Conservation (phyloP, 2,797 vertebrate species). For the Caiman crocodilus region DNA sequence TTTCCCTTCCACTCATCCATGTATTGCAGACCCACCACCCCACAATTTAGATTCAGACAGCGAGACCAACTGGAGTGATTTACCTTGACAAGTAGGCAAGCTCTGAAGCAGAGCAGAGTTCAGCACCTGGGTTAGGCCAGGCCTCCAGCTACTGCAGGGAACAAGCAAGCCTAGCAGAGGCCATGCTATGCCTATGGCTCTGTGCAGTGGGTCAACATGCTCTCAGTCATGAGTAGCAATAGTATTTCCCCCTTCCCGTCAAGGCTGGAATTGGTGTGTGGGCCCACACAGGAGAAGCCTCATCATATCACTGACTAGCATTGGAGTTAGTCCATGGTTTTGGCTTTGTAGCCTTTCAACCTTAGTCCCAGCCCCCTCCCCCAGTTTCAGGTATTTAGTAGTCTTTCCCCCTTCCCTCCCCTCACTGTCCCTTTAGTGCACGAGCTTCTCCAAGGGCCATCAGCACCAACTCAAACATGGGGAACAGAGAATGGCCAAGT, state of each 20-base stretch:
- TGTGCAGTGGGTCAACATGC: background rate
- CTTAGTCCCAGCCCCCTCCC: too few species aligned
- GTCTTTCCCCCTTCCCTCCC: background rate
- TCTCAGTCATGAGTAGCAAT: rapidly evolving
- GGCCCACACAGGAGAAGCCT: background rate
- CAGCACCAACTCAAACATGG: background rate
- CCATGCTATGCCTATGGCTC: background rate
- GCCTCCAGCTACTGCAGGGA: background rate
- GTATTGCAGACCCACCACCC: background rate
- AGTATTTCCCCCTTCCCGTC: background rate
- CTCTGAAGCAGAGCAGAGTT: background rate
- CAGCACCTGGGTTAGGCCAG: background rate
- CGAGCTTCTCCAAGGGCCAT: background rate
- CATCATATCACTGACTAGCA: too few species aligned
- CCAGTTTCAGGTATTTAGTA: rapidly evolving
- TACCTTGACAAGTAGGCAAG: background rate
- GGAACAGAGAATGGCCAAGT: background rate
- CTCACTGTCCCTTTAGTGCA: too few species aligned
- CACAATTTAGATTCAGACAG: background rate
- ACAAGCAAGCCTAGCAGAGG: background rate
- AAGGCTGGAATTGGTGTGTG: too few species aligned
- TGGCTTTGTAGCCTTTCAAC: too few species aligned
- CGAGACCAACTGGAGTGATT: background rate
- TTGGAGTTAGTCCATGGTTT: too few species aligned
- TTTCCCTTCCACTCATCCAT: background rate